These are phyloP conservation scores for Drosophila setifemur DNA, from an alignment of 1,140 invertebrate genomes.

Conservation along the genomic window DNA sequence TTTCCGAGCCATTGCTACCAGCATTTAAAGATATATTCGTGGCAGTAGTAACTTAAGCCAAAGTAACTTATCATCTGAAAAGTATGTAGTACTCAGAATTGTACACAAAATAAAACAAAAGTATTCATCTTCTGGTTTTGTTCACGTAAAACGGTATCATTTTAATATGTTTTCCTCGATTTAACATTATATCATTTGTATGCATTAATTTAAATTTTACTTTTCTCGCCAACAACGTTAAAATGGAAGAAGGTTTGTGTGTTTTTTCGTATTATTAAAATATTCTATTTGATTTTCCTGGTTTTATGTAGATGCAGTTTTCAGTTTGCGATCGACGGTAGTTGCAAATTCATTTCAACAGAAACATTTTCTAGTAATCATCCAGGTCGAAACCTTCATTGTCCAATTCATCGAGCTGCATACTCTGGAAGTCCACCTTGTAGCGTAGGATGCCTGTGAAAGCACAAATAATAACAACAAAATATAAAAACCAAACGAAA, in stretches of 20 bases:
- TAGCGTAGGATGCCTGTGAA: constrained; percentile 91
- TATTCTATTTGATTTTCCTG: constrained; percentile 69
- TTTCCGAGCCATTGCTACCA: neutral
- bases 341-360: constrained; percentile 43
- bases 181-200: constrained; percentile 64
- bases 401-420: constrained; percentile 95
- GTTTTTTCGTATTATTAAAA: constrained; percentile 59
- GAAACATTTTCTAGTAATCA: constrained; percentile 90
- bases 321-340: constrained; percentile 49
- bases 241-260: constrained; percentile 80
- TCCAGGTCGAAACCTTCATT: constrained; percentile 94
- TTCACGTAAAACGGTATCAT: constrained; percentile 67
- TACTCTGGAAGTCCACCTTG: constrained; percentile 98
- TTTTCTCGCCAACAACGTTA: constrained; percentile 76
- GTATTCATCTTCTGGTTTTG: neutral
- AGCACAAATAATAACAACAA: constrained; percentile 1
- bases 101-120: neutral
- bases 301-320: constrained; percentile 52
- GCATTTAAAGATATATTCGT: neutral
- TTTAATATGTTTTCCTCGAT: constrained; percentile 74
- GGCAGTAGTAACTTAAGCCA: neutral
- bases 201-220: constrained; percentile 65
- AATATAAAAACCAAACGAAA: neutral
- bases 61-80: neutral
- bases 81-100: neutral